phyloP scores from a whole-genome alignment of 30 jellyfish, hydroid and myxozoan species.

The Catostylus mosaicus region DNA sequence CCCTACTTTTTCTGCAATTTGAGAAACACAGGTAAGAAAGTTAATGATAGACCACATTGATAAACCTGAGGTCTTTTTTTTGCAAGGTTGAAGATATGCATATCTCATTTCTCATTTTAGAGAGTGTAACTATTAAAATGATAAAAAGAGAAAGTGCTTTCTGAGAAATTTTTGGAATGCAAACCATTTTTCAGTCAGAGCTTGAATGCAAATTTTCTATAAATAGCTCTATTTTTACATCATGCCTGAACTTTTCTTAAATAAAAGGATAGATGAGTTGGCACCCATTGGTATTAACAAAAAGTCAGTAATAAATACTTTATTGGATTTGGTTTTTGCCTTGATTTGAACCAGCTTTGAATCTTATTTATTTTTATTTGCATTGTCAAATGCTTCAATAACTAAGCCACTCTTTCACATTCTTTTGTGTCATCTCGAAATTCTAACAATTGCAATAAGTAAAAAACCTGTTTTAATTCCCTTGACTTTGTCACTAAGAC shows the following conservation, averaged over 20 bases:
- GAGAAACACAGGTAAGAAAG: no score
- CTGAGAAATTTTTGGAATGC: conserved; percentile 21
- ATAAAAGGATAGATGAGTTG: no score
- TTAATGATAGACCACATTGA: no score
- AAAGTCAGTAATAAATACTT: neutral
- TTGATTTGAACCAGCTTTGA: neutral
- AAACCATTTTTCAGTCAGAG: no score
- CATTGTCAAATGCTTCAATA: neutral
- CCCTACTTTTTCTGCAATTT: no score
- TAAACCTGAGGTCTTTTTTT: no score
- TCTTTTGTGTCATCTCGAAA: neutral
- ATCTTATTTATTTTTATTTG: neutral
- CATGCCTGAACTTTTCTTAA: no score
- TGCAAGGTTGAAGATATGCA: no score
- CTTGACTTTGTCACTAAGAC: neutral
- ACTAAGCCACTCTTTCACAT: neutral
- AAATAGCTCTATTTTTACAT: no score
- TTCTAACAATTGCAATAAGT: neutral
- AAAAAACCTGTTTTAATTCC: neutral
- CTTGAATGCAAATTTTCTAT: no score
- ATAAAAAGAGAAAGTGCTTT: neutral
- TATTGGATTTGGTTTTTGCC: neutral
- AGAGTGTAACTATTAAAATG: neutral
- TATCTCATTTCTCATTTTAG: neutral
- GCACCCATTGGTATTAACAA: no score